Evolutionary conservation across 2,113 vertebrate genomes (phyloP).

Genomic region (Tauraco erythrolophus): DNA sequence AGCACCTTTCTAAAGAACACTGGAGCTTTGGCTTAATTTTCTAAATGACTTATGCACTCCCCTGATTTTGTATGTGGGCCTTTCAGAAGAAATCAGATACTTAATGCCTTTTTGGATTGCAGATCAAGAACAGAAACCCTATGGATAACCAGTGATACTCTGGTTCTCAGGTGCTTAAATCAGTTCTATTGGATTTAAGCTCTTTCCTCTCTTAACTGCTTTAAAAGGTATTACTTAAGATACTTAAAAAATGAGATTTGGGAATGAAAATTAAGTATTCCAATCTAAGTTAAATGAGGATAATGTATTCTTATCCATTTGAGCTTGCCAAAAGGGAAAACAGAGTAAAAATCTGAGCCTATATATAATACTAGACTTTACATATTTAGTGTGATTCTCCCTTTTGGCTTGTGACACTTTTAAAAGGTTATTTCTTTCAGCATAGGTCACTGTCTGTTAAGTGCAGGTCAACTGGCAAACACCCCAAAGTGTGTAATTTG

Average conservation of each 20-base stretch:
- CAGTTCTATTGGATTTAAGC: background rate
- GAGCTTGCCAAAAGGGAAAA: background rate
- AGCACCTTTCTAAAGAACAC: background rate
- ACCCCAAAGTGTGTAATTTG: background rate
- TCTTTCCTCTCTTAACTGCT: background rate
- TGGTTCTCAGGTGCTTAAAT: background rate
- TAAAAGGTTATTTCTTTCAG: slow-evolving; percentile 15
- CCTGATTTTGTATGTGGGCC: background rate
- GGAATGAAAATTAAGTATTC: background rate
- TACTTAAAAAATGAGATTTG: background rate
- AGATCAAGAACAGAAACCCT: background rate
- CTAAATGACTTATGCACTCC: background rate
- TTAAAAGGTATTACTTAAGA: slow-evolving; percentile 1
- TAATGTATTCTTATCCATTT: background rate
- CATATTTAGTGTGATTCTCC: background rate
- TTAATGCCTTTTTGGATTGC: background rate
- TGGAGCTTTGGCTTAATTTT: background rate
- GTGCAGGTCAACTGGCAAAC: slow-evolving; percentile 25
- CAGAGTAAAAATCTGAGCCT: background rate
- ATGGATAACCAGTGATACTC: background rate
- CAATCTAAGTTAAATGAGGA: background rate
- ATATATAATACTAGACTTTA: background rate
- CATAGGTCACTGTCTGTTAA: slow-evolving; percentile 3
- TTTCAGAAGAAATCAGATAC: background rate
- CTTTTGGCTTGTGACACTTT: background rate